Evolutionary conservation across 2,113 vertebrate genomes (phyloP), one percentile per base, ranked within the genome.

Genomic region (Neodon shergylaensis): DNA sequence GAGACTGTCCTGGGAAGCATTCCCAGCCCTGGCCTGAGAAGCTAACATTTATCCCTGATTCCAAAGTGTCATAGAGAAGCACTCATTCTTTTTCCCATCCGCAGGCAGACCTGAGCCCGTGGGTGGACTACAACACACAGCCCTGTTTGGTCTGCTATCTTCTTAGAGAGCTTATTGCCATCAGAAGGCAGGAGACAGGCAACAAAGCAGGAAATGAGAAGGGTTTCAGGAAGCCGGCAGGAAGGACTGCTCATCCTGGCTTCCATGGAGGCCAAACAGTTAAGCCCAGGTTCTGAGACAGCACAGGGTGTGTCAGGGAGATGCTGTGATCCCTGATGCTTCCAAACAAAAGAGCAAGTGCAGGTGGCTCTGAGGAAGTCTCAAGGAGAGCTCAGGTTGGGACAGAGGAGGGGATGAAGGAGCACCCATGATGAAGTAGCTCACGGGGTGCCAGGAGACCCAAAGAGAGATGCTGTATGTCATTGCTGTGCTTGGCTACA

Each of bases 1-100:
- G 31, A 66, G 93, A 93, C 95, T 65, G 66, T 85, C 73, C 94
- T 96, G 88, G 92, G 95, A 97, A 91, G 93, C 76, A 52, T 8
- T 16, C 11, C 17, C 17, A 52, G 91, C 91, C 95, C 92, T 0
- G 4, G 0, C 0, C 77, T n/a, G 82, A 74, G 90, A 97, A 36
- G 86, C 86, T 44, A 66, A 58, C 9, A 12, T 58, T 76, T 86
- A 19, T 0, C 91, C 72, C 73, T 66, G 33, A 74, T 93, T 92
- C 85, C 8, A 54, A 88, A 72, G 7, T 0, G 82, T 92, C 95
- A 77, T 61, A 68, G 0, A 58, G 47, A 22, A 28, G 36, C 65
- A 44, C 96, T 6, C 89, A n/a, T 94, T 39, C 95, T 96, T 82
- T 65, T 42, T 68, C 33, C 79, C 17, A 14, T 26, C 36, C 14